A percentile compares a stretch with the other conserved stretches of the same genome.
Evolutionary conservation across 1,140 invertebrate genomes (phyloP).

Genomic region (Spodoptera litura): DNA sequence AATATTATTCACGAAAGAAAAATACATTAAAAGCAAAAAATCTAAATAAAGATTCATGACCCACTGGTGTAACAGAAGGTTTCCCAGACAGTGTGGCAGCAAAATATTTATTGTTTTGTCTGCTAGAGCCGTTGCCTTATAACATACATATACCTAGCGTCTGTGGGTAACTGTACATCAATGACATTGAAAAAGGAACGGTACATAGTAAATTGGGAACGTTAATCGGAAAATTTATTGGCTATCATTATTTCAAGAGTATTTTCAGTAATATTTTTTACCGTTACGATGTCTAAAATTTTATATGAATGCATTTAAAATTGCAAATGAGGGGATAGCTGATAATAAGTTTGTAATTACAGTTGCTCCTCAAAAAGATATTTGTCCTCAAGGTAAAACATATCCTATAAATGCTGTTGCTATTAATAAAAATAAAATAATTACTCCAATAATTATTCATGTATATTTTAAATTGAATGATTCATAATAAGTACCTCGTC

Average conservation of each 20-base stretch:
- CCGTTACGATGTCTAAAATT: too few relatives aligned
- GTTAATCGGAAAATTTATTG: slow-evolving; percentile 7
- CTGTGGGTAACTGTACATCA: slow-evolving; percentile 13
- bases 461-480: too few relatives aligned
- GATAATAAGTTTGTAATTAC: too few relatives aligned
- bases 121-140: background rate
- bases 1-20: too few relatives aligned
- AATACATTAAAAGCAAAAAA: background rate
- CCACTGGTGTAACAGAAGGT: slow-evolving; percentile 10
- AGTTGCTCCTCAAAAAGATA: too few relatives aligned
- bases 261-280: background rate
- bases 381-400: too few relatives aligned
- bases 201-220: slow-evolving; percentile 4
- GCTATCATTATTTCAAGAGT: background rate
- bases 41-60: slow-evolving; percentile 13
- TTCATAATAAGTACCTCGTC: too few relatives aligned
- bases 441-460: too few relatives aligned
- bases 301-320: too few relatives aligned
- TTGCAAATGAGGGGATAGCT: too few relatives aligned
- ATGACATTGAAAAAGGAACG: slow-evolving; percentile 16
- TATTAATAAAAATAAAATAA: too few relatives aligned
- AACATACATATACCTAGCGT: slow-evolving; percentile 23
- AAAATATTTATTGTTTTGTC: slow-evolving; percentile 38
- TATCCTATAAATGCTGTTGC: too few relatives aligned
- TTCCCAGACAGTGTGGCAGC: slow-evolving; percentile 16